These are phyloP conservation scores for Prionace glauca DNA, from an alignment of 2,797 vertebrate genomes.

Conservation along the genomic window DNA sequence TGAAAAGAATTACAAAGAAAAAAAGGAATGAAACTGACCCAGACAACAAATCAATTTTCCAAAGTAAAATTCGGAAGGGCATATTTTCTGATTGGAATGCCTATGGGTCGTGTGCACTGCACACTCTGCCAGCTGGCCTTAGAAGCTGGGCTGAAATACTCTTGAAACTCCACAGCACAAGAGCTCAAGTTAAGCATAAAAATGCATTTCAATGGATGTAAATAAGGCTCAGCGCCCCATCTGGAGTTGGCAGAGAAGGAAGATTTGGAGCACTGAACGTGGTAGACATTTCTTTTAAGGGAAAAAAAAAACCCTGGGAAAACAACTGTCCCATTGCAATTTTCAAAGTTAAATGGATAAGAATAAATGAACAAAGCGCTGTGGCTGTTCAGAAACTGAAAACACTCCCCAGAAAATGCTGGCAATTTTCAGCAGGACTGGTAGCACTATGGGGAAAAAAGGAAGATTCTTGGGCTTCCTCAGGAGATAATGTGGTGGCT, in stretches of 20 bases:
- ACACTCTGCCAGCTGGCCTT: not conserved
- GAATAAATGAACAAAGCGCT: not conserved
- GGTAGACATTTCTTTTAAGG: not conserved
- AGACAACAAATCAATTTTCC: not conserved
- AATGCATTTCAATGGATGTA: not conserved
- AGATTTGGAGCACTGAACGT: not conserved
- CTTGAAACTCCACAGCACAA: not conserved
- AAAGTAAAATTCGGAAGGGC: not conserved
- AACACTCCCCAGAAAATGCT: not conserved
- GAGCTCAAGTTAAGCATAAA: conserved; percentile 3
- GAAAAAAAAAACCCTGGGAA: not conserved
- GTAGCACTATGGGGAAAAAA: not conserved
- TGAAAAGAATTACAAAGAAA: not conserved
- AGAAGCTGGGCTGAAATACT: not conserved
- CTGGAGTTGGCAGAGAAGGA: not conserved
- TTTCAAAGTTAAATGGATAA: not conserved
- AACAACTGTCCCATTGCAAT: not conserved
- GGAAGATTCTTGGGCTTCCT: not conserved
- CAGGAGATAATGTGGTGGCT: not conserved
- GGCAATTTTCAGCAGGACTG: not conserved
- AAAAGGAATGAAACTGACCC: not conserved
- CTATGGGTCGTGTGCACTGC: not conserved
- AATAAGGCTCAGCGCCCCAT: not conserved
- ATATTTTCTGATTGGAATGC: not conserved
- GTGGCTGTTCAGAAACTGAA: not conserved